Base-by-base conservation (phyloP, 2,797 vertebrate genomes). In the Rhinella marina region DNA sequence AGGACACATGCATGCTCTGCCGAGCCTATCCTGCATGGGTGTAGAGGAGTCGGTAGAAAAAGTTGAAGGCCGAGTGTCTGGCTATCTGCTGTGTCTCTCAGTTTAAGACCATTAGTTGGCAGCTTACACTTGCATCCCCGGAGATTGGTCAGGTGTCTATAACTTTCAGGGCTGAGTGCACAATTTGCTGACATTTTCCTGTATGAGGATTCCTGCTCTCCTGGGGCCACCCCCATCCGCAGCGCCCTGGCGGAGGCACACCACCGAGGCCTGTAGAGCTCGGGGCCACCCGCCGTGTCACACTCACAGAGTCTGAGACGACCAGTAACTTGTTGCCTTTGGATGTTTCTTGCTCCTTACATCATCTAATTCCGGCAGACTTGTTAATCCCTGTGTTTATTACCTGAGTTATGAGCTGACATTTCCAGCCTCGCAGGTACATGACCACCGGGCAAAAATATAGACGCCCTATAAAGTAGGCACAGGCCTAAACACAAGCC, bases 361-460 rank as follows among this genome's bases (percentile, higher is more conserved):
- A 80, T 81, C 76, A 85, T 82, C 87, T 82, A 48, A 77, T 77
- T 75, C 78, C 52, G 62, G 59, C 50, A 12, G 23, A 57, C 70
- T 75, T 86, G 88, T 80, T 86, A 89, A 89, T 86, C 70, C 72
- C 48, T n/a, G 72, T 82, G 84, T 86, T 89, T 89, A 86, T 86
- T 68, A 56, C 80, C 48, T 17, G 25, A 73, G 82, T 89, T 86
- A 86, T 61, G 72, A 80, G 50, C 32, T 50, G 32, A 27, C 52
- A 32, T 77, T 85, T 85, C 84, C 84, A 84, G 82, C 17, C 72
- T 50, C 54, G 57, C 32, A 29, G 73, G 41, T 62, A 48, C 10
- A 16, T 61, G 72, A 62, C n/a, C 56, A 48, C 56, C 72, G 5
- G n/a, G 66, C 57, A 62, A 76, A 84, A 50, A 32, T 76, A 76